These are phyloP conservation scores for Aphidius colemani DNA, from an alignment of 2,888 invertebrate genomes.

Conservation along the genomic window DNA sequence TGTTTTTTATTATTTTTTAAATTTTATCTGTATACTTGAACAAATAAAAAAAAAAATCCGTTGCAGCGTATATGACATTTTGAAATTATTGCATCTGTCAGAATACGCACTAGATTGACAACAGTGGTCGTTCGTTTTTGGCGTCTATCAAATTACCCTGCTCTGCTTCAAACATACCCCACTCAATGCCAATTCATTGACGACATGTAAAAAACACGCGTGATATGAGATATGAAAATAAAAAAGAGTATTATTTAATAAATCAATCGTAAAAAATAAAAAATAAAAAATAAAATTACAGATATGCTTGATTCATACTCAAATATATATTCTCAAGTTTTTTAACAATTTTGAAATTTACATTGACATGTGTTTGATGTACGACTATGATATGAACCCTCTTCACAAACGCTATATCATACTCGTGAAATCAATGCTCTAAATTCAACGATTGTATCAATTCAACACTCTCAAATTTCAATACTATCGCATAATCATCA, in stretches of 20 bases:
- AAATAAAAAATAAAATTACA: too few species aligned
- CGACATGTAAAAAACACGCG: constrained; percentile 1
- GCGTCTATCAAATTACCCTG: constrained; percentile 34
- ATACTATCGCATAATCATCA: not conserved
- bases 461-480: not conserved
- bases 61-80: not conserved
- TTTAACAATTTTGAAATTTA: constrained; percentile 8
- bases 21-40: not conserved
- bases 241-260: not conserved
- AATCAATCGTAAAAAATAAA: too few species aligned
- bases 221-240: constrained; percentile 14
- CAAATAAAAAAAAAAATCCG: not conserved
- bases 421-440: constrained; percentile 4
- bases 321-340: constrained; percentile 1
- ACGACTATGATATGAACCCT: not conserved
- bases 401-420: not conserved
- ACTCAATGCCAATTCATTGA: constrained; percentile 8
- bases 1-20: not conserved
- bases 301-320: too few species aligned
- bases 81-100: constrained; percentile 34
- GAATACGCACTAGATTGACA: constrained; percentile 31
- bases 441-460: not conserved
- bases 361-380: constrained; percentile 16
- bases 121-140: constrained; percentile 27
- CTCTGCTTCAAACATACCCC: not conserved